Conservation (phyloP, 2,888 invertebrate species). For the Sacculina carcini region DNA sequence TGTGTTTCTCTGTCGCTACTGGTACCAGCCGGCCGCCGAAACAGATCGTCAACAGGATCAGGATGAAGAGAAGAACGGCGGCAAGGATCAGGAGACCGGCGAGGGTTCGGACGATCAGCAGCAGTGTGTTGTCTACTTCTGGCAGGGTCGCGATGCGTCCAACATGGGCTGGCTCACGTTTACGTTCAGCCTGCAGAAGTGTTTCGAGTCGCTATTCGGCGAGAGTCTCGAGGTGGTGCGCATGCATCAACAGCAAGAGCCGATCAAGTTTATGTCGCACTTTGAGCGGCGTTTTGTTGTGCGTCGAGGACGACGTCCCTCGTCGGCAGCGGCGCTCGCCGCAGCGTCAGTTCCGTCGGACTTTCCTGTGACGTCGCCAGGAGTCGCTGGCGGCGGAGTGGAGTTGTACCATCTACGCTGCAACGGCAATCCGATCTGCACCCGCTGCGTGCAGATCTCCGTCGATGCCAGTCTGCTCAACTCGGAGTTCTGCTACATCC, state of each 20-base stretch:
- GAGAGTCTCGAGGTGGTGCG: slow-evolving; percentile 73
- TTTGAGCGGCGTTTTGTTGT: slow-evolving; percentile 86
- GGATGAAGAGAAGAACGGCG: slow-evolving; percentile 27
- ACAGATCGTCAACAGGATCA: too few relatives aligned
- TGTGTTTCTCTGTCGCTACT: slow-evolving; percentile 89
- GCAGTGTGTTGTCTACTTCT: slow-evolving; percentile 96
- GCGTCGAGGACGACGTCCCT: slow-evolving; percentile 40
- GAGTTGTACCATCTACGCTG: slow-evolving; percentile 86
- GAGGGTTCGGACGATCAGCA: slow-evolving; percentile 35
- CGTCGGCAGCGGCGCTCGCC: neutral
- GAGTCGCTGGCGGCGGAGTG: too few relatives aligned
- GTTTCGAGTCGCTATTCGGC: slow-evolving; percentile 61
- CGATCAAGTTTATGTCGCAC: slow-evolving; percentile 90
- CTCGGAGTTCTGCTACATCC: slow-evolving; percentile 51
- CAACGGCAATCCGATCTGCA: slow-evolving; percentile 81
- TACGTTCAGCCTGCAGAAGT: slow-evolving; percentile 78
- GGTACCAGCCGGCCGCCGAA: slow-evolving; percentile 43
- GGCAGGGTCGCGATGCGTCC: slow-evolving; percentile 72
- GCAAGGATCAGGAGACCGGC: too few relatives aligned
- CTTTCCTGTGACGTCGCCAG: slow-evolving; percentile 12
- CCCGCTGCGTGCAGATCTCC: slow-evolving; percentile 65
- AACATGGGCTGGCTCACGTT: slow-evolving; percentile 99
- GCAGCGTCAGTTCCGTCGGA: slow-evolving; percentile 1
- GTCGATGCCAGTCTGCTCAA: slow-evolving; percentile 62
- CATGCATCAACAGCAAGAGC: slow-evolving; percentile 95